These are phyloP conservation scores for Aegotheles bennettii DNA, from an alignment of 2,113 vertebrate species.

Conservation along the genomic window DNA sequence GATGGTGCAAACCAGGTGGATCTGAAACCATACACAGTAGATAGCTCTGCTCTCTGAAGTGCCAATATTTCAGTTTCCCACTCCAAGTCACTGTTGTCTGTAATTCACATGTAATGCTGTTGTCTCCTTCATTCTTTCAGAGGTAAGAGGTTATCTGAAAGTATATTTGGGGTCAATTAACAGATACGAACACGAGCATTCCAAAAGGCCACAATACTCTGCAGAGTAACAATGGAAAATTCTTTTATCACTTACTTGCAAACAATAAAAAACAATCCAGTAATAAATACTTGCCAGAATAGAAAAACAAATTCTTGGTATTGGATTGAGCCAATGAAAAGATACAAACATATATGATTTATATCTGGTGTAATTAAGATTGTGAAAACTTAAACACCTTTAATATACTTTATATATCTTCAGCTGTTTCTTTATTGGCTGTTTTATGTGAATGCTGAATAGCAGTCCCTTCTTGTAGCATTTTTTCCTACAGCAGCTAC, in stretches of 20 bases:
- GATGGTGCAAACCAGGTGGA: background rate
- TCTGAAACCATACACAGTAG: background rate
- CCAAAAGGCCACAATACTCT: background rate
- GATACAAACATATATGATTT: background rate
- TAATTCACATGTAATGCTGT: background rate
- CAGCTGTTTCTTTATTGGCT: background rate
- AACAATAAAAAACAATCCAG: background rate
- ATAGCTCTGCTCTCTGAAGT: background rate
- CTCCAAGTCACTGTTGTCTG: background rate
- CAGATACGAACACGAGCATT: background rate
- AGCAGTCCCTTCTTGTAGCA: conserved; percentile 1
- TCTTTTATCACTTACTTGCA: background rate
- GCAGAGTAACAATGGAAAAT: background rate
- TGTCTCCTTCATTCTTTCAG: background rate
- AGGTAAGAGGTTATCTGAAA: background rate
- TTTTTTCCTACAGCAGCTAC: conserved; percentile 22
- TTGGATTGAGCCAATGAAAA: background rate
- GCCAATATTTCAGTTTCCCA: background rate
- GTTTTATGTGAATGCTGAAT: background rate
- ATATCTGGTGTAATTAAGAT: background rate
- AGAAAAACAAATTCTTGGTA: background rate
- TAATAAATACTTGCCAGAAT: background rate
- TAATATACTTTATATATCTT: background rate
- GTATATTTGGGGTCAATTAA: background rate
- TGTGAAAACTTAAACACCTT: background rate